Conservation (phyloP, 2,888 invertebrate species). For the Cantharis lateralis region DNA sequence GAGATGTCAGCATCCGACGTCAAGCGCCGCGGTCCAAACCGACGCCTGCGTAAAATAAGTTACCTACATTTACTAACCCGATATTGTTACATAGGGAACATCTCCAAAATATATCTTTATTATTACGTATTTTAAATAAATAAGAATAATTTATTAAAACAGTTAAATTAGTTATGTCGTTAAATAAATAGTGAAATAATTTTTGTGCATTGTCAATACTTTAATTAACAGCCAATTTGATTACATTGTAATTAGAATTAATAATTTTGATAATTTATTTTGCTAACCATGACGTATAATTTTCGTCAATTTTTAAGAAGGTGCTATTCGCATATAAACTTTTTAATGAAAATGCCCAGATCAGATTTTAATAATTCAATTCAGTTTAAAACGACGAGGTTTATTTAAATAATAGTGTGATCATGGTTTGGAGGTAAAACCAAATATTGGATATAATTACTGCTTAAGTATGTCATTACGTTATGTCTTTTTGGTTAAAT, state of each 20-base stretch:
- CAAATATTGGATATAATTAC: slow-evolving; percentile 3
- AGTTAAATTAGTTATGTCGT: background rate
- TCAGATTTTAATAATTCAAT: background rate
- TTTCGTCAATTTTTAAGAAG: background rate
- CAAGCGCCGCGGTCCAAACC: slow-evolving; percentile 28
- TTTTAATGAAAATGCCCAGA: background rate
- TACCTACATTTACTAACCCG: slow-evolving; percentile 43
- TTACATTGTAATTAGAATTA: background rate
- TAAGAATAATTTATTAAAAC: background rate
- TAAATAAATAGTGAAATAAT: background rate
- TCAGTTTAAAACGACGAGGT: background rate
- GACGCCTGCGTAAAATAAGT: slow-evolving; percentile 41
- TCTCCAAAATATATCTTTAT: slow-evolving; percentile 25
- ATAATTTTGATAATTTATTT: background rate
- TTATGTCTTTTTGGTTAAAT: slow-evolving; percentile 18
- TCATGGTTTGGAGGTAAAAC: slow-evolving; percentile 19
- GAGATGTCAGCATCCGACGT: slow-evolving; percentile 43
- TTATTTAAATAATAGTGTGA: slow-evolving; percentile 19
- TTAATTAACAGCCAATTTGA: background rate
- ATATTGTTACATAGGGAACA: slow-evolving; percentile 33
- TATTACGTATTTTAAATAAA: slow-evolving; percentile 5
- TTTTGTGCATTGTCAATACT: background rate
- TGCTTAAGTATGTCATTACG: slow-evolving; percentile 21
- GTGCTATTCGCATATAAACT: background rate
- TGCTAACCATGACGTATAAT: background rate